Evolutionary conservation across 2,888 invertebrate species (phyloP).

Genomic region (Actias luna): DNA sequence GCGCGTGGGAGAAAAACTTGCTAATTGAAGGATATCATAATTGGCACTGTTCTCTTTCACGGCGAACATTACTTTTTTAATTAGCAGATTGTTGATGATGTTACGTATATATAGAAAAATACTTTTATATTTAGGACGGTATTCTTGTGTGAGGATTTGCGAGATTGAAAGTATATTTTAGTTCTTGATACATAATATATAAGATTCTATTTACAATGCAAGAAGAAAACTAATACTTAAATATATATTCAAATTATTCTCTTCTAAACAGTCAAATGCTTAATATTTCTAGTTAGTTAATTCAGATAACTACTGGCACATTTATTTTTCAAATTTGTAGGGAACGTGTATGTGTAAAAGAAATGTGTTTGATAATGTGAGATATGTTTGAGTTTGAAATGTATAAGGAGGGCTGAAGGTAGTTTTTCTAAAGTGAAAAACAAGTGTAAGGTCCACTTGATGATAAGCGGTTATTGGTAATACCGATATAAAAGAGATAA

Average conservation of each 20-base stretch:
- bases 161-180: slow-evolving; percentile 4
- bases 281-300: no score
- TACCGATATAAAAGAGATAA: no score
- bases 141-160: not conserved
- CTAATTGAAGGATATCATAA: slow-evolving; percentile 36
- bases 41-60: slow-evolving; percentile 23
- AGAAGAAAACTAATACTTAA: not conserved
- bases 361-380: no score
- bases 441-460: no score
- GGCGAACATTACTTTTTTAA: slow-evolving; percentile 16
- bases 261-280: not conserved
- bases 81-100: slow-evolving; percentile 15
- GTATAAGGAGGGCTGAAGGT: no score
- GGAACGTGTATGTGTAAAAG: no score
- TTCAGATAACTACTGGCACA: no score
- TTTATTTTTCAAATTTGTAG: no score
- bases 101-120: slow-evolving; percentile 12
- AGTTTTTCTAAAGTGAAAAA: no score
- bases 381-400: no score
- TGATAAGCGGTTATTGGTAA: no score
- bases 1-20: slow-evolving; percentile 28
- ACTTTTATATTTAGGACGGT: slow-evolving; percentile 12
- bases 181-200: not conserved
- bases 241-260: not conserved
- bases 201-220: not conserved